Base-by-base conservation (phyloP, 2,797 vertebrate species). In the Poecilia velifera region DNA sequence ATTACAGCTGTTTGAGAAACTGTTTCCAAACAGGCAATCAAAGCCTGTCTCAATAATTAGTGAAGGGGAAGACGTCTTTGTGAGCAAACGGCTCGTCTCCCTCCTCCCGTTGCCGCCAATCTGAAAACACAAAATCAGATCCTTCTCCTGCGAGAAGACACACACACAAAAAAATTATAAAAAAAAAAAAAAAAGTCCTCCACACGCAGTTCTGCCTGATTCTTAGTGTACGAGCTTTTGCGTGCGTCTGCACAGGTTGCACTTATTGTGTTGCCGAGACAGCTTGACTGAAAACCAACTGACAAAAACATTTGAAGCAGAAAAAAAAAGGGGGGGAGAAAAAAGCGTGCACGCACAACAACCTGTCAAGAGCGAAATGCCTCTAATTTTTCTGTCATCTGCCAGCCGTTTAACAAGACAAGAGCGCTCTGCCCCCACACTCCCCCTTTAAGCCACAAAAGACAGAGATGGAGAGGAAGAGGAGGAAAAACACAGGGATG, bases 331-430 rank as follows among this genome's bases (percentile, higher is more conserved):
- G 0, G 20, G 45, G 13, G n/a, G 43, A 53, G 47, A 51, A 9
- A 53, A 72, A 74, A 76, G 62, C 45, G 46, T 25, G 34, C 76
- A 73, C 82, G 73, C 91, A 94, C 94, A 95, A 95, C 95, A 96
- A 95, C 95, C 95, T 96, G 95, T 96, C 96, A 96, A 87, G 91
- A 95, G 90, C 89, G 83, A 95, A 95, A 95, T 95, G 95, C 92
- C 95, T 96, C 95, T 96, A 95, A 96, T 96, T 96, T 96, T 95
- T 96, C 95, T 96, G 96, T 96, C 96, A 96, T 96, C 94, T 96
- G 95, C 94, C 96, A 95, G 95, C 91, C 94, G 93, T 95, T 96
- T 94, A 96, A 95, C 95, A 94, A 96, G 95, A 96, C 90, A 78
- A 89, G 92, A 94, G 87, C 91, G 90, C 89, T 94, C 92, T 93